phyloP scores from a whole-genome alignment of 2,113 vertebrate species.

The Montifringilla adamsi region DNA sequence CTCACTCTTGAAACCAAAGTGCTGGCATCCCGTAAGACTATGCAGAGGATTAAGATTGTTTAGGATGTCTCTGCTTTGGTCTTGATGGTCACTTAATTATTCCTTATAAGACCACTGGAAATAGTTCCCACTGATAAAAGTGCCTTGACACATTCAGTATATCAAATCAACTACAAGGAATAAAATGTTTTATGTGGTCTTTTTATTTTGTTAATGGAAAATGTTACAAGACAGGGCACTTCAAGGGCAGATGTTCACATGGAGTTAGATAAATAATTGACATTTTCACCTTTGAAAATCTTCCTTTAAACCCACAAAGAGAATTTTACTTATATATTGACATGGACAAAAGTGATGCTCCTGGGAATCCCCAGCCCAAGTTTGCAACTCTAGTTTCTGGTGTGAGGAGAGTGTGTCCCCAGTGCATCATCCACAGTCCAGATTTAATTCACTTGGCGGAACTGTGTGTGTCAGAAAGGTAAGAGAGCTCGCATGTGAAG shows the following conservation, averaged over 20 bases:
- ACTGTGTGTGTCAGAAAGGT: not conserved
- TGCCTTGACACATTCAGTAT: not conserved
- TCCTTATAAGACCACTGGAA: not conserved
- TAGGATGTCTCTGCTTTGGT: not conserved
- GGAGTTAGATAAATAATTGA: not conserved
- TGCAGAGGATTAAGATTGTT: not conserved
- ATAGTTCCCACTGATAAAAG: not conserved
- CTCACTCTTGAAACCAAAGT: not conserved
- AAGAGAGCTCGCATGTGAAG: not conserved
- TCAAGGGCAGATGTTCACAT: not conserved
- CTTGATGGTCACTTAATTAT: not conserved
- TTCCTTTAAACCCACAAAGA: not conserved
- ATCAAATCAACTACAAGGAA: not conserved
- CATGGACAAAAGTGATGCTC: not conserved
- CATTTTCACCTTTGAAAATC: not conserved
- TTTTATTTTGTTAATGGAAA: not conserved
- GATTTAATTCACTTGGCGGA: not conserved
- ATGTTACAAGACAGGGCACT: not conserved
- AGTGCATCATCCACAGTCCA: not conserved
- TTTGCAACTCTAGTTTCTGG: not conserved
- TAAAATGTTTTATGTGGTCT: not conserved
- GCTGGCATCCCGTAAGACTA: not conserved
- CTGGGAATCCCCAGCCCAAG: not conserved
- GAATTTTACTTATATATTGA: not conserved
- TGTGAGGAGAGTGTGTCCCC: not conserved